phyloP scores from a whole-genome alignment of 2,888 invertebrate species.

The Argyresthia albistria region DNA sequence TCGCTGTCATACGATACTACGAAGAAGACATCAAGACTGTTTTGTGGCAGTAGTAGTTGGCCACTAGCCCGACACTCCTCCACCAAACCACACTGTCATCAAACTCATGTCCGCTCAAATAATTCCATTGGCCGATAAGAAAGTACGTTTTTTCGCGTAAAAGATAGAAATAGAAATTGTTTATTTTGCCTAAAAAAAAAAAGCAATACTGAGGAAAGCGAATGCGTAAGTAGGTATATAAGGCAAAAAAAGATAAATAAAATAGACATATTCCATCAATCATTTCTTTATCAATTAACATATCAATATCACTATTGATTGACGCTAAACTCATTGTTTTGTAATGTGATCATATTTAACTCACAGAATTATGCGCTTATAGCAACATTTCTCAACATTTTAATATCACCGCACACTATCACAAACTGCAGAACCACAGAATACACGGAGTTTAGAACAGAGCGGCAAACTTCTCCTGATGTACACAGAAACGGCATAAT shows the following conservation, averaged over 20 bases:
- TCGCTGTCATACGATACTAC: too few species aligned
- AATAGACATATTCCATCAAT: background rate
- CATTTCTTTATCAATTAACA: background rate
- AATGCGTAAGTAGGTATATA: too few species aligned
- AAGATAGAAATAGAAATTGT: too few species aligned
- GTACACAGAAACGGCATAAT: slow-evolving; percentile 31
- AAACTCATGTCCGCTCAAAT: background rate
- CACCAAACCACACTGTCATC: too few species aligned
- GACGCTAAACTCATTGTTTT: background rate
- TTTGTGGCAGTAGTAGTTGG: too few species aligned
- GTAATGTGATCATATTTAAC: background rate
- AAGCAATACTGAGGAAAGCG: too few species aligned
- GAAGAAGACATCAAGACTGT: too few species aligned
- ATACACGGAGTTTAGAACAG: slow-evolving; percentile 26
- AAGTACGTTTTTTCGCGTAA: background rate
- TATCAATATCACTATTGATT: background rate
- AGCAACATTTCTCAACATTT: slow-evolving; percentile 33
- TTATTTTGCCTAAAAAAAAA: too few species aligned
- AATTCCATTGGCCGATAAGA: background rate
- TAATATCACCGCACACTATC: slow-evolving; percentile 31
- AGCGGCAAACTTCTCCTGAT: slow-evolving; percentile 24
- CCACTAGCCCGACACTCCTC: too few species aligned
- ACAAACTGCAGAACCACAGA: slow-evolving; percentile 29
- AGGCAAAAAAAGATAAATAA: too few species aligned
- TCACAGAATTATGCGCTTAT: slow-evolving; percentile 32